Conservation (phyloP, 1,140 invertebrate species). For the Hypsibius dujardini region DNA sequence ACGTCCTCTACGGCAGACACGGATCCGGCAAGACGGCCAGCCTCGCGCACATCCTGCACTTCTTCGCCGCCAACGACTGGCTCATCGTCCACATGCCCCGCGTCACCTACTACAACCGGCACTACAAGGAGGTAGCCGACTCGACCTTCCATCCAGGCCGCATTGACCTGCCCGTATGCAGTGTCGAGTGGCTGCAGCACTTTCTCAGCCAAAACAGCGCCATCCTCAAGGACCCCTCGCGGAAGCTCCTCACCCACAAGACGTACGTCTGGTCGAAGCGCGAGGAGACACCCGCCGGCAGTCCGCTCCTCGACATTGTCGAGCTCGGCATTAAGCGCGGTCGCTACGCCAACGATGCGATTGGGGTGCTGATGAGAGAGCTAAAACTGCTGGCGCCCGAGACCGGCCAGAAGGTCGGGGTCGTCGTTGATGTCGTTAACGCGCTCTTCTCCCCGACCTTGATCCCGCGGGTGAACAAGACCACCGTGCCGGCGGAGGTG, state of each 20-base stretch:
- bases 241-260: slow-evolving; percentile 46
- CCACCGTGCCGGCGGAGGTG: slow-evolving; percentile 45
- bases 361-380: slow-evolving; percentile 53
- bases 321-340: slow-evolving; percentile 60
- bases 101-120: slow-evolving; percentile 49
- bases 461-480: slow-evolving; percentile 47
- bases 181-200: slow-evolving; percentile 57
- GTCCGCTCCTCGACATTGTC: slow-evolving; percentile 48
- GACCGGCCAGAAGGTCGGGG: slow-evolving; percentile 25
- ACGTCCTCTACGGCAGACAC: slow-evolving; percentile 45
- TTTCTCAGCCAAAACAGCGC: slow-evolving; percentile 58
- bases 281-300: slow-evolving; percentile 49
- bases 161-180: slow-evolving; percentile 61
- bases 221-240: slow-evolving; percentile 39
- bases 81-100: slow-evolving; percentile 61
- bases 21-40: slow-evolving; percentile 59
- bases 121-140: slow-evolving; percentile 47
- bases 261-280: slow-evolving; percentile 63
- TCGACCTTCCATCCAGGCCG: slow-evolving; percentile 48
- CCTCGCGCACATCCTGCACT: slow-evolving; percentile 59
- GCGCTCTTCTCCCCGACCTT: slow-evolving; percentile 50
- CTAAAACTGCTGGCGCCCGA: slow-evolving; percentile 39
- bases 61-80: slow-evolving; percentile 47
- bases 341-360: slow-evolving; percentile 60
- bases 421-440: slow-evolving; percentile 67